These are phyloP conservation scores for human DNA, from an alignment of 2,113 vertebrate species.

Conservation along the genomic window GRCh38 chrY:14854501-14855000, in stretches of 20 bases:
- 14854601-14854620: background rate
- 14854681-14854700: background rate
- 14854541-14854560: accelerated
- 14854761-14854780: background rate
- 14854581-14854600: background rate
- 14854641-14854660: background rate
- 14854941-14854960: background rate
- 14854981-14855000: background rate
- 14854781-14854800: background rate
- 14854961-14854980: background rate
- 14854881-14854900: background rate
- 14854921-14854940: background rate
- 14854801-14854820: background rate
- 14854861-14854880: background rate
- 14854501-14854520: no score
- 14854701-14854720: background rate
- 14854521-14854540: background rate
- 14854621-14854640: background rate
- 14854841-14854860: background rate
- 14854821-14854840: background rate
- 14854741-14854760: background rate
- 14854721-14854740: background rate
- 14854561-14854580: no score
- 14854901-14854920: background rate
- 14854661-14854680: background rate